Percentiles rank a stretch among this genome's conserved stretches.
Conservation (phyloP, 92 coral and sea anemone species). For the Epizoanthus ramosus region DNA sequence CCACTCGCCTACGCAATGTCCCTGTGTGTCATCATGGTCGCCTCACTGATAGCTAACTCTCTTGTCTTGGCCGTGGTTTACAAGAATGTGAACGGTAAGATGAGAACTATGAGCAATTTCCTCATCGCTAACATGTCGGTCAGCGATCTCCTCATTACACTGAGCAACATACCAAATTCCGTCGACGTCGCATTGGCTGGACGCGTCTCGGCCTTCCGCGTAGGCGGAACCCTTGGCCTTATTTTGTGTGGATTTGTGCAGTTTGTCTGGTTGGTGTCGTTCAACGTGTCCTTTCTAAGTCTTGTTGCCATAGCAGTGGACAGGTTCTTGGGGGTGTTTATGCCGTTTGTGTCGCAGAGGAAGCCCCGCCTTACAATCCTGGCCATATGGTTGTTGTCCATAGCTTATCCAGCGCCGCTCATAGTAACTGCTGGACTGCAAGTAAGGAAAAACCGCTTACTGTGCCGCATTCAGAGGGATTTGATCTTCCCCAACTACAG, state of each 20-base stretch:
- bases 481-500: background rate
- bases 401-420: constrained; percentile 9
- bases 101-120: constrained; percentile 20
- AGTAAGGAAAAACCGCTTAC: background rate
- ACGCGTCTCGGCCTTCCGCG: constrained; percentile 13
- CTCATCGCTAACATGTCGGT: constrained; percentile 20
- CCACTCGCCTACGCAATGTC: constrained; percentile 1
- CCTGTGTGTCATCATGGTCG: constrained; percentile 9
- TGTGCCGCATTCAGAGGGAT: background rate
- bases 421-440: constrained; percentile 2
- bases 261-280: constrained; percentile 29
- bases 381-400: background rate
- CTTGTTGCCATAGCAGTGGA: constrained; percentile 18
- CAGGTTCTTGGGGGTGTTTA: constrained; percentile 4
- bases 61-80: constrained; percentile 10
- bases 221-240: constrained; percentile 5
- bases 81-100: constrained; percentile 8
- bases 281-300: constrained; percentile 19
- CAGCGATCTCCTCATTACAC: constrained; percentile 9
- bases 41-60: background rate
- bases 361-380: constrained; percentile 6
- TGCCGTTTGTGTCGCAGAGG: constrained; percentile 20
- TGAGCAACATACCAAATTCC: constrained; percentile 10
- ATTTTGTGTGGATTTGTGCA: constrained; percentile 11
- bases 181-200: constrained; percentile 3